Evolutionary conservation across 2,888 invertebrate genomes (phyloP).

Genomic region (Allolobophora icterica): DNA sequence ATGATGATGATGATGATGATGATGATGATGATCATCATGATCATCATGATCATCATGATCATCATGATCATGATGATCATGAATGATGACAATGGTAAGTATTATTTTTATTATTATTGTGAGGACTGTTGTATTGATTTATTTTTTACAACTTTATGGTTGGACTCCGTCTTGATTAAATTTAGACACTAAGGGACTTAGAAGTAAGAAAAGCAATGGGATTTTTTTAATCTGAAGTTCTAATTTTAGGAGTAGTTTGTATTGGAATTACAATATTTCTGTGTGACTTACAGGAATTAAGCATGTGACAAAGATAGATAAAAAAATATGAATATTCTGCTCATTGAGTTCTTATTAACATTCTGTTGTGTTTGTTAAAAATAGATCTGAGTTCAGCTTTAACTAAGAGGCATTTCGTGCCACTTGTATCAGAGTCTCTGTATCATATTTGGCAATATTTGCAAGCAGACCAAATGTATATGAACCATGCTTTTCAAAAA

Average conservation of each 20-base stretch:
- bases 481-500: background rate
- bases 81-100: background rate
- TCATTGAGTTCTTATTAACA: background rate
- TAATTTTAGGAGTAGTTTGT: slow-evolving; percentile 1
- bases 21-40: too few species aligned
- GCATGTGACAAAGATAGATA: slow-evolving; percentile 4
- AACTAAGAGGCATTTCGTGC: background rate
- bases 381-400: background rate
- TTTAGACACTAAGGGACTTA: background rate
- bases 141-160: background rate
- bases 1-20: too few species aligned
- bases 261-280: background rate
- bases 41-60: too few species aligned
- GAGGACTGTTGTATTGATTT: background rate
- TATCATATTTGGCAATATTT: background rate
- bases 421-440: background rate
- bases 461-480: background rate
- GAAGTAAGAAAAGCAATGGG: background rate
- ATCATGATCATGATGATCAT: too few species aligned
- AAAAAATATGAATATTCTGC: background rate
- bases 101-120: background rate
- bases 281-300: background rate
- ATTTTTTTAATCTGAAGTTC: background rate
- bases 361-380: too few species aligned
- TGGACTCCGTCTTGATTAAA: background rate